Evolutionary conservation across 2,113 vertebrate genomes (phyloP).

Genomic region (Misgurnus mizolepis): DNA sequence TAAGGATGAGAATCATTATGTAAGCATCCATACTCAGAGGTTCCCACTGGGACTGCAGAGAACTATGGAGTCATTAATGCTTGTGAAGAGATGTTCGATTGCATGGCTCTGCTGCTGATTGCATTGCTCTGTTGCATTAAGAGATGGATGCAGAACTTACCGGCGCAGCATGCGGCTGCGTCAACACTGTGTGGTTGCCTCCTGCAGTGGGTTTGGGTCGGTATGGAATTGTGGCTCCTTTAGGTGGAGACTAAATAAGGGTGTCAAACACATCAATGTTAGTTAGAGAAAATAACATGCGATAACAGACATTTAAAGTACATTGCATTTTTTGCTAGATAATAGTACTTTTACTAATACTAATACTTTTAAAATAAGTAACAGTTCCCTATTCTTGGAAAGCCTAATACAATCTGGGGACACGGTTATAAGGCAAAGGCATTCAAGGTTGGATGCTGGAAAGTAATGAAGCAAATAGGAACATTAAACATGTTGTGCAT

Average conservation of each 20-base stretch:
- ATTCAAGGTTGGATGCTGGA: conserved; percentile 26
- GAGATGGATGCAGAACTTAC: conserved; percentile 74
- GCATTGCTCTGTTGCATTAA: conserved; percentile 17
- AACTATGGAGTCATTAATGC: conserved; percentile 39
- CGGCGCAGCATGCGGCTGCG: conserved; percentile 83
- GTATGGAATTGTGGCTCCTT: conserved; percentile 92
- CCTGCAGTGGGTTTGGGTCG: conserved; percentile 83
- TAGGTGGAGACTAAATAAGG: conserved; percentile 85
- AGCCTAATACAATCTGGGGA: not conserved
- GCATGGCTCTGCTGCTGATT: not conserved
- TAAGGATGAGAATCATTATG: conserved; percentile 36
- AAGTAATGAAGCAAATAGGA: conserved; percentile 38
- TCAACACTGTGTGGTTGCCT: conserved; percentile 84
- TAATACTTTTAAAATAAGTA: too few species aligned
- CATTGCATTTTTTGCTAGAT: too few species aligned
- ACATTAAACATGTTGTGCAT: conserved; percentile 25
- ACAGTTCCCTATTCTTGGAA: not conserved
- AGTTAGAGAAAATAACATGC: too few species aligned
- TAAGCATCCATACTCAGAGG: conserved; percentile 32
- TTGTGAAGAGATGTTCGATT: conserved; percentile 16
- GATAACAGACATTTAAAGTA: too few species aligned
- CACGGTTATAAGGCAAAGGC: conserved; percentile 7
- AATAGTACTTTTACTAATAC: too few species aligned
- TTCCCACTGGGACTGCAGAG: conserved; percentile 30
- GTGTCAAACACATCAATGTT: conserved; percentile 39